These are phyloP conservation scores for Zalophus californianus DNA, from an alignment of 2,797 vertebrate genomes.

Conservation along the genomic window DNA sequence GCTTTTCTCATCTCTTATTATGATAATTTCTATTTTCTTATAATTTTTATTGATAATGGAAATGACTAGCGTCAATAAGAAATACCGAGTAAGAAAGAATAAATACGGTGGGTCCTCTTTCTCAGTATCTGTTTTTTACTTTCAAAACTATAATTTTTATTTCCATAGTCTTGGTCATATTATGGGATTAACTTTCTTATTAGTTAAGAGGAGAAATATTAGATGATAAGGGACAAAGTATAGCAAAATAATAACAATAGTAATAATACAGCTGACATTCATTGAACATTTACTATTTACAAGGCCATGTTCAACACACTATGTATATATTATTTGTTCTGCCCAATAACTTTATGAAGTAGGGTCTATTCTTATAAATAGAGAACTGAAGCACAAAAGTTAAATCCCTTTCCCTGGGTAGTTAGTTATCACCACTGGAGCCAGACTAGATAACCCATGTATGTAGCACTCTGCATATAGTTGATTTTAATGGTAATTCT, in stretches of 20 bases:
- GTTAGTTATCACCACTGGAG: background rate
- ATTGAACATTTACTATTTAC: background rate
- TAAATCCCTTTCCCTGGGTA: background rate
- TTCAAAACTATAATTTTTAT: background rate
- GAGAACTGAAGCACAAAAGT: background rate
- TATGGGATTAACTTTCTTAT: background rate
- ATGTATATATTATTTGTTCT: background rate
- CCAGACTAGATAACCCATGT: background rate
- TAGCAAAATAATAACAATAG: background rate
- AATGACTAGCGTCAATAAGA: background rate
- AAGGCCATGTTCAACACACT: background rate
- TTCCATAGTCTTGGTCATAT: background rate
- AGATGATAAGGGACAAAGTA: background rate
- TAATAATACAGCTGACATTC: background rate
- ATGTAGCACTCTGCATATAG: background rate
- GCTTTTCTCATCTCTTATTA: background rate
- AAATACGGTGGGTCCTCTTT: background rate
- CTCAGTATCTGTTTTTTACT: background rate
- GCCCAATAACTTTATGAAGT: background rate
- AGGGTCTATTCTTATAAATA: background rate
- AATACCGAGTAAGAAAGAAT: constrained; percentile 23
- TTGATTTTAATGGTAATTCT: background rate
- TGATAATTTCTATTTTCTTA: background rate
- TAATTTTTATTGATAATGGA: constrained; percentile 34
- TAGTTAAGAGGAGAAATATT: background rate